Evolutionary conservation across 2,113 vertebrate species (phyloP), one percentile per base, ranked within the genome.

Genomic region (Lycocorax pyrrhopterus): DNA sequence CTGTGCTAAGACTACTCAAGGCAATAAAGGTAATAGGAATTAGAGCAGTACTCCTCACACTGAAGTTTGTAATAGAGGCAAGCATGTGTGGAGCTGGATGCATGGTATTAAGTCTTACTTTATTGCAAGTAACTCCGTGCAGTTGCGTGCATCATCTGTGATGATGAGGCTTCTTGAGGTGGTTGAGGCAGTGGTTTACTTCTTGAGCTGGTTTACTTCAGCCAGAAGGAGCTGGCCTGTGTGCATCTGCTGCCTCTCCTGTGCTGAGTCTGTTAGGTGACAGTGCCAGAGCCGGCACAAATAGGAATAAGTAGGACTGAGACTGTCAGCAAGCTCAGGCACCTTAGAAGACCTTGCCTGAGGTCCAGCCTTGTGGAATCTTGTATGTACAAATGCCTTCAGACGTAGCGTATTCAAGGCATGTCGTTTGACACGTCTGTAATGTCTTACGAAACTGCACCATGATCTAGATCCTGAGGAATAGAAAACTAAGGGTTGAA

Each of bases 351-450:
- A 74, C 64, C 37, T 53, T 63, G 43, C 51, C 43, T 39, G 41
- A 77, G 29, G 78, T 76, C 32, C 39, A 41, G 0, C 9, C 14
- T 87, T 82, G 12, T 64, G 59, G 68, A 86, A 39, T 47, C 9
- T 56, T 5, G 0, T 4, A 1, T 11, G 10, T 59, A 35, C 43
- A 62, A 62, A 16, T 69, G 52, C 67, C 75, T 83, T 39, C 59
- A n/a, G 89, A 82, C 63, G 22, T 19, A 2, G 4, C 43, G 35
- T 53, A 20, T 60, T 79, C 4, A 33, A 59, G 30, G 35, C 4
- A 1, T 35, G 35, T 80, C 0, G 0, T 73, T 63, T 85, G 67
- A 35, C 51, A 15, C 0, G 0, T 51, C 32, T 51, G 49, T 52
- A 49, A 9, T 37, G 35, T 58, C 35, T 88, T 71, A 37, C 0